Evolutionary conservation across 2,113 vertebrate species (phyloP).

Genomic region (Probosciger aterrimus): DNA sequence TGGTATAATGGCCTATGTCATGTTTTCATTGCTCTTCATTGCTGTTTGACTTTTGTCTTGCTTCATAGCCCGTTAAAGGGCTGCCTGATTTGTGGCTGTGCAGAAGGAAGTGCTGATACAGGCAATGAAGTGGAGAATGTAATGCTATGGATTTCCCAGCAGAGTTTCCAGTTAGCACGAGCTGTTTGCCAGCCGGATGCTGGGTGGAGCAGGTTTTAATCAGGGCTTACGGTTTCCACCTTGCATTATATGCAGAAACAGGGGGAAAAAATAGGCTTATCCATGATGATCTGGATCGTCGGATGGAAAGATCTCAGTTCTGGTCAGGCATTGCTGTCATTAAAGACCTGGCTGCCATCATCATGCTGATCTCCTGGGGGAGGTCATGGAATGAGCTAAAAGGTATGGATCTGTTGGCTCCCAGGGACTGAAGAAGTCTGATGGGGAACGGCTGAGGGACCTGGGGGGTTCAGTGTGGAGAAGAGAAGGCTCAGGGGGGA

Average conservation of each 20-base stretch:
- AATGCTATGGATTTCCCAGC: conserved; percentile 24
- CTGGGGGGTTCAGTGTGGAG: not conserved
- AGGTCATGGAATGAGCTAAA: not conserved
- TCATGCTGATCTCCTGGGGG: not conserved
- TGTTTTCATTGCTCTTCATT: not conserved
- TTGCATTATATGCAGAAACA: not conserved
- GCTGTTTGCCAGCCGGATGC: not conserved
- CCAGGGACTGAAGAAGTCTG: not conserved
- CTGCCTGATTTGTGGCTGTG: not conserved
- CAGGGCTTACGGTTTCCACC: not conserved
- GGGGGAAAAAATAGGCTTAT: not conserved
- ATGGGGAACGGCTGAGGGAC: not conserved
- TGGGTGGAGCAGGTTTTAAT: not conserved
- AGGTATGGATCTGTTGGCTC: not conserved
- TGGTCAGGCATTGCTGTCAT: not conserved
- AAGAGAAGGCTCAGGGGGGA: not conserved
- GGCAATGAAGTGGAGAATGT: not conserved
- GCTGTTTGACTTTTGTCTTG: not conserved
- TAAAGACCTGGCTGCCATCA: not conserved
- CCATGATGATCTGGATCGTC: rapidly evolving
- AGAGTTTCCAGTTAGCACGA: not conserved
- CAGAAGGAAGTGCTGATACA: not conserved
- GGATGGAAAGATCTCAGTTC: not conserved
- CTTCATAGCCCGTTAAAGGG: not conserved
- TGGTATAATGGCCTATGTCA: rapidly evolving